These are phyloP conservation scores for Heliopora coerulea DNA, from an alignment of 92 coral and sea anemone genomes.

Conservation along the genomic window DNA sequence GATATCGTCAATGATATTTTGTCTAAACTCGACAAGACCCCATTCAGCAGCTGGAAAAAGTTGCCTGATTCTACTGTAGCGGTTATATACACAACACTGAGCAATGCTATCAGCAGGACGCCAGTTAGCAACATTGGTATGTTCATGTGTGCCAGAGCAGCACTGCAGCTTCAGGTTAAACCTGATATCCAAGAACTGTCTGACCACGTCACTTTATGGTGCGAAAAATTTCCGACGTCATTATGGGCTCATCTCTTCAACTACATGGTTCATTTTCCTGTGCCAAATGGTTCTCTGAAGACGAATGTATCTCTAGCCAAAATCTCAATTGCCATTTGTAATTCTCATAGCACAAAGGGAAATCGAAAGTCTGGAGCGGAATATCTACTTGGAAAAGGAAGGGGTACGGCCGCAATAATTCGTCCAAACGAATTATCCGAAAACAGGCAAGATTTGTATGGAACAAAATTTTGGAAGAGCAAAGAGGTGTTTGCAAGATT, in stretches of 20 bases:
- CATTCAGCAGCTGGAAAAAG: constrained; percentile 29
- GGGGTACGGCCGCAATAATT: constrained; percentile 1
- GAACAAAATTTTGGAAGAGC: constrained; percentile 28
- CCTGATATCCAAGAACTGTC: neutral
- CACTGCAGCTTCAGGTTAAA: neutral
- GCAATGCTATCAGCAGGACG: neutral
- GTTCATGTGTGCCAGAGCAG: constrained; percentile 18
- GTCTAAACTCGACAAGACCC: neutral
- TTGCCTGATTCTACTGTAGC: neutral
- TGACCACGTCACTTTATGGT: neutral
- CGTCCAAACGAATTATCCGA: neutral
- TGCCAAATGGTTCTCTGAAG: neutral
- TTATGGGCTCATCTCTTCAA: constrained; percentile 39
- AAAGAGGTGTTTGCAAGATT: constrained; percentile 7
- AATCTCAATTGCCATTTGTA: constrained; percentile 8
- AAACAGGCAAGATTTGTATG: constrained; percentile 4
- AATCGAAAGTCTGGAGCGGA: constrained; percentile 29
- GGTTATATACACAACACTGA: neutral
- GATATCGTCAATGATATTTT: constrained; percentile 14
- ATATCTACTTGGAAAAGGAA: constrained; percentile 38
- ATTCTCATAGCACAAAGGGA: neutral
- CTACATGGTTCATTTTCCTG: constrained; percentile 34
- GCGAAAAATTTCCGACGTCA: constrained; percentile 13
- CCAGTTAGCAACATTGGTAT: neutral
- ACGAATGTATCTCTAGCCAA: constrained; percentile 13